phyloP scores from a whole-genome alignment of 2,797 vertebrate genomes.

The Erethizon dorsatum region DNA sequence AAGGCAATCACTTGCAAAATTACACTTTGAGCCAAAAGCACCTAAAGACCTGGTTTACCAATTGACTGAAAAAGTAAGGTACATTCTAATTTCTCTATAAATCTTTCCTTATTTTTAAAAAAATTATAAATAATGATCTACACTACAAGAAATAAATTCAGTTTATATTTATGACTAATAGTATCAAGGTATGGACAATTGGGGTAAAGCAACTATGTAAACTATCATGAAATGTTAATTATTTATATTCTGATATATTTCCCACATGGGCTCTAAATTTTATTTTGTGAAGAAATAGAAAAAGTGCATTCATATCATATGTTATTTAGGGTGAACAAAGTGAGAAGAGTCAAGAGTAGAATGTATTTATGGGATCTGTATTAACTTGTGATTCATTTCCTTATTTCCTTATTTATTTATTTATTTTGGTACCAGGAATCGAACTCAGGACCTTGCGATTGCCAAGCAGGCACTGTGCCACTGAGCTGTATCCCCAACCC shows the following conservation, averaged over 20 bases:
- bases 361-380: background rate
- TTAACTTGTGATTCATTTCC: background rate
- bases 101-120: background rate
- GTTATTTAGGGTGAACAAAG: background rate
- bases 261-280: background rate
- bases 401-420: too few species aligned
- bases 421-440: too few species aligned
- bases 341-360: background rate
- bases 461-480: too few species aligned
- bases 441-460: too few species aligned
- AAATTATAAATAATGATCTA: background rate
- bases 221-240: background rate
- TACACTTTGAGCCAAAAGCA: constrained; percentile 49
- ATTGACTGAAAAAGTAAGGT: background rate
- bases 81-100: background rate
- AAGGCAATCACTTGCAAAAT: constrained; percentile 49
- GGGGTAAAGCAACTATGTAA: background rate
- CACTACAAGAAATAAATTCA: background rate
- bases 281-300: constrained; percentile 29
- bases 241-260: background rate
- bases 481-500: too few species aligned
- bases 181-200: background rate
- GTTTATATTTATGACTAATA: background rate
- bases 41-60: background rate
- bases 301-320: background rate